Conservation (phyloP, 2,797 vertebrate genomes). For the Schizopygopsis malacanthus region DNA sequence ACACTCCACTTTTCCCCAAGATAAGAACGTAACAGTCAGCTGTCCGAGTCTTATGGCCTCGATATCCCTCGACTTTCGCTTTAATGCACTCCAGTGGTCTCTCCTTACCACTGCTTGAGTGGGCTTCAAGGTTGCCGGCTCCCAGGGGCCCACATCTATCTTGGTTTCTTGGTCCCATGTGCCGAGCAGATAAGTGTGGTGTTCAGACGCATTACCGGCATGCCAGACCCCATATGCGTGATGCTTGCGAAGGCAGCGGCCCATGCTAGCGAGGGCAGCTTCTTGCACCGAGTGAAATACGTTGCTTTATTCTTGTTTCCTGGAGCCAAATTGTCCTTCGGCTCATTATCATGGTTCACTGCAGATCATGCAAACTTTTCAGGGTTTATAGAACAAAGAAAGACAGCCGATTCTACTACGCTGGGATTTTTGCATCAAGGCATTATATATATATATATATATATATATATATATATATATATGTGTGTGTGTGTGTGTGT, state of each 20-base stretch:
- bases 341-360: slow-evolving; percentile 26
- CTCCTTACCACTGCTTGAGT: slow-evolving; percentile 19
- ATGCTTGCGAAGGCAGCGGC: background rate
- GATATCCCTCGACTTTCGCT: slow-evolving; percentile 9
- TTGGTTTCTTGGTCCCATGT: background rate
- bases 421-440: background rate
- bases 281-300: background rate
- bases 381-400: slow-evolving; percentile 19
- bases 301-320: slow-evolving; percentile 13
- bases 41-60: slow-evolving; percentile 13
- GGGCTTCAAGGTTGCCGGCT: slow-evolving; percentile 22
- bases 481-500: no score
- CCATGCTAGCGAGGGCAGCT: background rate
- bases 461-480: no score
- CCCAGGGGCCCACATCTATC: slow-evolving; percentile 23
- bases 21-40: slow-evolving; percentile 38
- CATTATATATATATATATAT: no score
- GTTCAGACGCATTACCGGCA: slow-evolving; percentile 3
- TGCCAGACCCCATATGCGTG: slow-evolving; percentile 17
- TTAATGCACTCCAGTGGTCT: slow-evolving; percentile 41
- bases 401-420: background rate
- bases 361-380: slow-evolving; percentile 13
- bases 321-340: slow-evolving; percentile 5
- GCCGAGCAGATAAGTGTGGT: slow-evolving; percentile 55
- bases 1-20: slow-evolving; percentile 32